Evolutionary conservation across 1,140 invertebrate species (phyloP).

Genomic region (Anastatus disparis): DNA sequence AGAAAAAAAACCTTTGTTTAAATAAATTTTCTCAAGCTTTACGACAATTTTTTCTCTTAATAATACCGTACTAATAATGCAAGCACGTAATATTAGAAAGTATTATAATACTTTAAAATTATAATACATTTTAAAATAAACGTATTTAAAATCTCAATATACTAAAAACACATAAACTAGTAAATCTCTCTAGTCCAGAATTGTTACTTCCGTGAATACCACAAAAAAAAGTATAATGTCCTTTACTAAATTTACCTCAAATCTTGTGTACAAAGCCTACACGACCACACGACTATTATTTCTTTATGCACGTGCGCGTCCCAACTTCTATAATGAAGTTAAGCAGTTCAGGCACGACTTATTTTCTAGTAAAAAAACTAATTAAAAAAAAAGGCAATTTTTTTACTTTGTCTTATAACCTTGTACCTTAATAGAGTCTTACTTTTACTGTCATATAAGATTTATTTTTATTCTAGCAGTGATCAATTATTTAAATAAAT

Average conservation of each 20-base stretch:
- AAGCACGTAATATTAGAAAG: too few relatives aligned
- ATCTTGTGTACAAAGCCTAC: constrained; percentile 2
- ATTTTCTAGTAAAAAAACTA: not conserved
- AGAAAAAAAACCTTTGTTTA: too few relatives aligned
- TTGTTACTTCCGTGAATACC: constrained; percentile 15
- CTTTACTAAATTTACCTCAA: constrained; percentile 9
- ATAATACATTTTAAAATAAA: too few relatives aligned
- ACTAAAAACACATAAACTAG: not conserved
- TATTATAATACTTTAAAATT: too few relatives aligned
- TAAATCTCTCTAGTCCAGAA: constrained; percentile 10
- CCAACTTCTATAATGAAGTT: not conserved
- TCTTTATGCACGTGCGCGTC: not conserved
- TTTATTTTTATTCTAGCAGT: not conserved
- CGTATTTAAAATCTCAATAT: too few relatives aligned
- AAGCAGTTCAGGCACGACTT: constrained; percentile 20
- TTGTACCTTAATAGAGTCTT: constrained; percentile 14
- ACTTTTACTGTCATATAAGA: not conserved
- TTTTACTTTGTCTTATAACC: not conserved
- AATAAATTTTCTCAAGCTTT: too few relatives aligned
- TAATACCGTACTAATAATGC: too few relatives aligned
- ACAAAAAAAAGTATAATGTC: constrained; percentile 1
- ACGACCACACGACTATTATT: constrained; percentile 13
- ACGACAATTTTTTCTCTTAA: too few relatives aligned
- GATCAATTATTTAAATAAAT: not conserved
- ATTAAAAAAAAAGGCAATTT: constrained; percentile 34